Conservation (phyloP, 2,797 vertebrate genomes). For the Microctenopoma stevenorrisi region DNA sequence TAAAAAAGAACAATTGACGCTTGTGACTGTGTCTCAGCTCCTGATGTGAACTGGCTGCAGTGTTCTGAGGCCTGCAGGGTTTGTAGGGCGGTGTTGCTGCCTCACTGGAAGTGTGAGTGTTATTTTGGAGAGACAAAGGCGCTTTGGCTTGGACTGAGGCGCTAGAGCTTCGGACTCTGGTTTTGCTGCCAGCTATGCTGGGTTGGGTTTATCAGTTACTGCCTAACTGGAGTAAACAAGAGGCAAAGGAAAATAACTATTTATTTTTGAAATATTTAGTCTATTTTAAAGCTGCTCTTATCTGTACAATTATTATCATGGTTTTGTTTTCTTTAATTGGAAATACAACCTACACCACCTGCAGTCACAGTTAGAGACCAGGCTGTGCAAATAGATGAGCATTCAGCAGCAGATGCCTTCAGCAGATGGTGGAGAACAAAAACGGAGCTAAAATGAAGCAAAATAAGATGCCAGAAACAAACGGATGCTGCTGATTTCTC, state of each 20-base stretch:
- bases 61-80: background rate
- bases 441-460: too few species aligned
- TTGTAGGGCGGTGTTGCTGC: background rate
- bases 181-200: slow-evolving; percentile 13
- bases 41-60: background rate
- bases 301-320: too few species aligned
- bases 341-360: too few species aligned
- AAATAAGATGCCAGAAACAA: too few species aligned
- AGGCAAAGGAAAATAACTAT: background rate
- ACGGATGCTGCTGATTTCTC: too few species aligned
- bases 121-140: slow-evolving; percentile 22
- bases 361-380: too few species aligned
- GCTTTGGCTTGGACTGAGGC: slow-evolving; percentile 24
- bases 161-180: slow-evolving; percentile 8
- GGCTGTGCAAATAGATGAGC: too few species aligned
- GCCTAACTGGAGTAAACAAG: slow-evolving; percentile 3
- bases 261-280: too few species aligned
- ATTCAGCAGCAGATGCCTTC: too few species aligned
- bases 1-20: background rate
- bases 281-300: too few species aligned
- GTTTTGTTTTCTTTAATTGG: too few species aligned
- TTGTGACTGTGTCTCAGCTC: background rate
- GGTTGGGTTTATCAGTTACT: slow-evolving; percentile 14
- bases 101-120: background rate
- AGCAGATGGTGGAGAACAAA: too few species aligned